Evolutionary conservation across 1,140 invertebrate genomes (phyloP).

Genomic region (Heliconius congener): DNA sequence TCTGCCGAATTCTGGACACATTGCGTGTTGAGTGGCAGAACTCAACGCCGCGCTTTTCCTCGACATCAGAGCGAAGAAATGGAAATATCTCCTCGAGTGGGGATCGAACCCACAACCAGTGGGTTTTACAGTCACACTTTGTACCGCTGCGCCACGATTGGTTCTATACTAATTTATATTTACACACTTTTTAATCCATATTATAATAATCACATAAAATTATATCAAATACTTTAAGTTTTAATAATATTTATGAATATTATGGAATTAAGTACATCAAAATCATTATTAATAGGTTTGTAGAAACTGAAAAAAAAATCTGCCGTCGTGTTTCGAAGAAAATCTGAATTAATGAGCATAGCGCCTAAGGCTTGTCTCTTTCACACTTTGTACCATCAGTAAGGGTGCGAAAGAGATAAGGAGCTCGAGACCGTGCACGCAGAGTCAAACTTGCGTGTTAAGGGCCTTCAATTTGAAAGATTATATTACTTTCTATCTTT

Average conservation of each 20-base stretch:
- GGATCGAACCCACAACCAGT: no score
- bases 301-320: background rate
- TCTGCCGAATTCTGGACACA: no score
- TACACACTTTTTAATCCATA: no score
- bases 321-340: background rate
- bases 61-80: no score
- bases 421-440: background rate
- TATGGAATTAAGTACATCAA: background rate
- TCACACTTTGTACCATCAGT: background rate
- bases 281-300: background rate
- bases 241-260: background rate
- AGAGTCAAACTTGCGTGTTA: background rate
- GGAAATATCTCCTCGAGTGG: no score
- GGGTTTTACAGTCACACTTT: no score
- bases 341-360: background rate
- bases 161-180: no score
- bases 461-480: background rate
- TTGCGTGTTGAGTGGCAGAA: no score
- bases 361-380: background rate
- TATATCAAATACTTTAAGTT: no score
- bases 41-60: no score
- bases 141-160: no score
- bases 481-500: slow-evolving; percentile 11
- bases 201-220: no score
- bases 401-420: background rate